Evolutionary conservation across 2,113 vertebrate species (phyloP), one percentile per base, ranked within the genome.

Genomic region (Phylloscopus trochiloides): DNA sequence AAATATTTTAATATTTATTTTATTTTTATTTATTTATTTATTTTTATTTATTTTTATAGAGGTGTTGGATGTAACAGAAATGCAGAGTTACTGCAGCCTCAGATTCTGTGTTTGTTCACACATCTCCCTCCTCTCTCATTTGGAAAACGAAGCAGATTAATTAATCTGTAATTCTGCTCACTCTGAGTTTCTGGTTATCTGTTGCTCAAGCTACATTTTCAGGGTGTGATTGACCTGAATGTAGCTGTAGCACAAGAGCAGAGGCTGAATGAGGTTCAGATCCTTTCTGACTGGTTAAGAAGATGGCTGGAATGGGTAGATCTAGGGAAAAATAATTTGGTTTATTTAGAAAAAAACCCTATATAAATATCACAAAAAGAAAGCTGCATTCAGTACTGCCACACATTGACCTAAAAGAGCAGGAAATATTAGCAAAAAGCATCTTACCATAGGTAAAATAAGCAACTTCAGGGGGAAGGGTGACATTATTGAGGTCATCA

Each of bases 371-470:
- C 42, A 75, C 22, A 26, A 57, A 76, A 86, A 82, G 1, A 77
- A 79, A 90, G 25, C 31, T 73, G 17, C 24, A 80, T 70, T 80
- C 51, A 84, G 14, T 79, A 82, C 6, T 72, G 14, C 43, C 22
- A 61, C 17, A 45, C 3, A 21, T 74, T 52, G 87, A 22, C 25
- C 9, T 70, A 29, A 59, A 79, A 91, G 48, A 86, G 28, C 7
- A 63, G 45, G 50, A 67, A 75, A 11, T 4, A 51, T 90, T 73
- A 91, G 42, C 17, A 74, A 61, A 93, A 80, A 77, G 24, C 73
- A 28, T 89, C 98, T 98, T 94, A 99, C 99, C 99, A 1, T 98
- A 99, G 36, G 99, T 99, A 85, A 99, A 99, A 93, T 99, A 99
- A 14, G 99, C 99, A 42, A 99, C 98, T 92, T 99, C 99, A 3